Evolutionary conservation across 2,888 invertebrate species (phyloP), one percentile per base, ranked within the genome.

Genomic region (Chymomyza procnemis): DNA sequence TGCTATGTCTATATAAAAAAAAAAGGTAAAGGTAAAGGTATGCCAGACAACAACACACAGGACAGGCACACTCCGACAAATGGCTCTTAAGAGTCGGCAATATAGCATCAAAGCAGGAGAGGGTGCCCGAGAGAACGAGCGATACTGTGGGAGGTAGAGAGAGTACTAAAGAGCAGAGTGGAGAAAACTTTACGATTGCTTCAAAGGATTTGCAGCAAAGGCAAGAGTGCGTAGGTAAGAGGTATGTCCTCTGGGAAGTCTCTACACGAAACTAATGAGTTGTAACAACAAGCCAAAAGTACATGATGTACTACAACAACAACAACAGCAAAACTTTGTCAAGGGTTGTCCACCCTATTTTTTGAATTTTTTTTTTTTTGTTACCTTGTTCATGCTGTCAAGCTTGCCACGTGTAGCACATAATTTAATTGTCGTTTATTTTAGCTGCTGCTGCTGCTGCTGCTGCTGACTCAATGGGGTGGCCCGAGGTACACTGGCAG

Each of bases 211-310:
- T 18, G n/a, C n/a, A 14, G 14, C 14, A 54, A 9, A 54, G 54
- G 21, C 54, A 12, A 41, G 34, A 12, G 12, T 12, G 34, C 12
- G n/a, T n/a, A n/a, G n/a, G n/a, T n/a, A n/a, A n/a, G n/a, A 9
- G 34, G 2, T 2, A 41, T 41, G 34, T 41, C 34, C 34, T 41
- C 56, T 30, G 46, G 18, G 68, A 41, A 71, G 68, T 67, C 56
- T 75, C 71, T 56, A 77, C 80, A 77, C 69, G 80, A 77, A 80
- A 78, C 79, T 83, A 80, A 80, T 80, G 83, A 80, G 79, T 80
- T 80, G 79, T 80, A 80, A 82, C 83, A 82, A 80, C 78, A 83
- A 80, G 82, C 68, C 74, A 64, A 70, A 73, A 41, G 76, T 69
- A 78, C 78, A 79, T 72, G 79, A 66, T 70, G 79, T 76, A 61